phyloP scores from a whole-genome alignment of 1,140 invertebrate genomes.

The Drosophila rufa region DNA sequence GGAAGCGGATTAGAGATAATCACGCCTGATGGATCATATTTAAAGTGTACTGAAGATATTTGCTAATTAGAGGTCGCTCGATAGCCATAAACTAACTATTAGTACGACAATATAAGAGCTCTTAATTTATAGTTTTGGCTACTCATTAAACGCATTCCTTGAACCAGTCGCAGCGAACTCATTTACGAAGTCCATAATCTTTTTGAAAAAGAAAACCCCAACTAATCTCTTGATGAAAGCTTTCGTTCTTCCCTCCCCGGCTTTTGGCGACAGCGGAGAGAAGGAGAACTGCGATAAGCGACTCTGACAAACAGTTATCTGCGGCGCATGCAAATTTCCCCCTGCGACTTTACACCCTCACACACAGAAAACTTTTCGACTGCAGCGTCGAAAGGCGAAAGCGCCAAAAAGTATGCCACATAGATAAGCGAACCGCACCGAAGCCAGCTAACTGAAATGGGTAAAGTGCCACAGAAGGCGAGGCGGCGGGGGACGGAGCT shows the following conservation, averaged over 20 bases:
- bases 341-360: constrained; percentile 17
- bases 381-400: constrained; percentile 57
- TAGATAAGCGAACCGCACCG: constrained; percentile 60
- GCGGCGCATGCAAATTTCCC: constrained; percentile 60
- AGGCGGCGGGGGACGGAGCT: neutral
- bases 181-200: constrained; percentile 32
- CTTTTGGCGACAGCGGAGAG: neutral
- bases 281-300: constrained; percentile 51
- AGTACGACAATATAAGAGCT: too few species aligned
- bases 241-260: constrained; percentile 1
- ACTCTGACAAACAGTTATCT: constrained; percentile 63
- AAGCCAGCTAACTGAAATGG: constrained; percentile 51
- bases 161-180: constrained; percentile 4
- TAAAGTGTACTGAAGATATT: neutral
- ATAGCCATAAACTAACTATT: neutral
- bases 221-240: constrained; percentile 38
- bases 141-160: too few species aligned
- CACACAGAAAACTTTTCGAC: constrained; percentile 50
- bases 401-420: constrained; percentile 61
- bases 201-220: constrained; percentile 17
- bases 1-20: constrained; percentile 15
- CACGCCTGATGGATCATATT: neutral
- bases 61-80: constrained; percentile 4
- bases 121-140: neutral
- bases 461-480: constrained; percentile 24